Evolutionary conservation across 1,140 invertebrate species (phyloP).

Genomic region (Drosophila rufa): DNA sequence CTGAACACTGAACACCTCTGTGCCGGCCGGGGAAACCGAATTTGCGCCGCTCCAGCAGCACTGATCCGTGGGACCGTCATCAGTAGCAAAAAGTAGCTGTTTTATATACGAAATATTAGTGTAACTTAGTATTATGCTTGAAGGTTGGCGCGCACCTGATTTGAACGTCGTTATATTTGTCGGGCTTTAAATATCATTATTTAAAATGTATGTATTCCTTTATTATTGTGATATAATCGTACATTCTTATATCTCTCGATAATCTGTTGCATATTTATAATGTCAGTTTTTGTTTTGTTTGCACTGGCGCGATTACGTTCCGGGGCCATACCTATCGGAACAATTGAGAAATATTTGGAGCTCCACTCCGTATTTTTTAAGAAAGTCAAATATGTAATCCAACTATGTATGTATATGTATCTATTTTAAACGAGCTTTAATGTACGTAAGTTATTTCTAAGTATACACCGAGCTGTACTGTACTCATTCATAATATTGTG

Average conservation of each 20-base stretch:
- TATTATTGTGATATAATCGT: slow-evolving; percentile 83
- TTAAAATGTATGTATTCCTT: slow-evolving; percentile 82
- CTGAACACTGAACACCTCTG: slow-evolving; percentile 23
- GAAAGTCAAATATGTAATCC: slow-evolving; percentile 51
- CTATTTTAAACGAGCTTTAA: slow-evolving; percentile 76
- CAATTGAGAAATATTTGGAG: slow-evolving; percentile 36
- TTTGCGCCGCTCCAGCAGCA: slow-evolving; percentile 26
- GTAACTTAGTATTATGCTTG: slow-evolving; percentile 56
- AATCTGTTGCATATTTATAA: slow-evolving; percentile 83
- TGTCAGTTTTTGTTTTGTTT: slow-evolving; percentile 55
- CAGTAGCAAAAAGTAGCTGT: slow-evolving; percentile 26
- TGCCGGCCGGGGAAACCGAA: slow-evolving; percentile 10
- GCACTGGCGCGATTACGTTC: slow-evolving; percentile 27
- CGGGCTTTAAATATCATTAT: slow-evolving; percentile 73
- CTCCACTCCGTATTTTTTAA: slow-evolving; percentile 40
- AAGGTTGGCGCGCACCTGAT: slow-evolving; percentile 50
- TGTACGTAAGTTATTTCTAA: slow-evolving; percentile 61
- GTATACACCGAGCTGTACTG: slow-evolving; percentile 39
- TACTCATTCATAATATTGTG: slow-evolving; percentile 48
- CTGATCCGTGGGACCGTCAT: slow-evolving; percentile 12
- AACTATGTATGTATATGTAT: slow-evolving; percentile 43
- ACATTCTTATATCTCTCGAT: slow-evolving; percentile 76
- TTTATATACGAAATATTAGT: slow-evolving; percentile 51
- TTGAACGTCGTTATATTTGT: slow-evolving; percentile 36
- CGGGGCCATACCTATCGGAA: slow-evolving; percentile 26